Evolutionary conservation across 2,888 invertebrate genomes (phyloP).

Genomic region (Unio pictorum): DNA sequence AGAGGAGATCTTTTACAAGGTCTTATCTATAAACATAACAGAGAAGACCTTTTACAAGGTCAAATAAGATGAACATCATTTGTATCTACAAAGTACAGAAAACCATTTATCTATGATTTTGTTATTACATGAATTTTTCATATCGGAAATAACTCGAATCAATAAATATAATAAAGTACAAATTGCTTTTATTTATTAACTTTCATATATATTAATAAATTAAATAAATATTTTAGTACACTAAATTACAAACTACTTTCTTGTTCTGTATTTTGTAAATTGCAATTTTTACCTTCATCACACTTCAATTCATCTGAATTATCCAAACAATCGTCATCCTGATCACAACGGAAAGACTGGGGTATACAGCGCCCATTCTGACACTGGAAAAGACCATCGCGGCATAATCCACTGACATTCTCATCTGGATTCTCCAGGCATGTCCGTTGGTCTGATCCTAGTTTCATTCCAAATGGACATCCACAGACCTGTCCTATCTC

Average conservation of each 20-base stretch:
- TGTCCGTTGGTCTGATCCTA: constrained; percentile 78
- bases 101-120: no score
- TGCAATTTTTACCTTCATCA: constrained; percentile 38
- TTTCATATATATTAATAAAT: background rate
- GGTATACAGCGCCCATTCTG: constrained; percentile 82
- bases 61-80: background rate
- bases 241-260: background rate
- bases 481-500: constrained; percentile 78
- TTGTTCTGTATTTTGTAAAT: background rate
- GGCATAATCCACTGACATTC: constrained; percentile 64
- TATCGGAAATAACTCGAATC: no score
- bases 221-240: background rate
- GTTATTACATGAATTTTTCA: no score
- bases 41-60: background rate
- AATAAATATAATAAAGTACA: no score
- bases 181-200: no score
- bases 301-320: constrained; percentile 58
- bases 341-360: constrained; percentile 61
- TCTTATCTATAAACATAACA: constrained; percentile 67
- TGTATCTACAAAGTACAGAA: no score
- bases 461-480: constrained; percentile 92
- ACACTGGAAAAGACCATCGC: constrained; percentile 81
- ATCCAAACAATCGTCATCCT: constrained; percentile 67
- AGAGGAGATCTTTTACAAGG: constrained; percentile 10
- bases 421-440: constrained; percentile 89